These are phyloP conservation scores for Pseudomugil tenellus DNA, from an alignment of 2,797 vertebrate genomes.

Conservation along the genomic window DNA sequence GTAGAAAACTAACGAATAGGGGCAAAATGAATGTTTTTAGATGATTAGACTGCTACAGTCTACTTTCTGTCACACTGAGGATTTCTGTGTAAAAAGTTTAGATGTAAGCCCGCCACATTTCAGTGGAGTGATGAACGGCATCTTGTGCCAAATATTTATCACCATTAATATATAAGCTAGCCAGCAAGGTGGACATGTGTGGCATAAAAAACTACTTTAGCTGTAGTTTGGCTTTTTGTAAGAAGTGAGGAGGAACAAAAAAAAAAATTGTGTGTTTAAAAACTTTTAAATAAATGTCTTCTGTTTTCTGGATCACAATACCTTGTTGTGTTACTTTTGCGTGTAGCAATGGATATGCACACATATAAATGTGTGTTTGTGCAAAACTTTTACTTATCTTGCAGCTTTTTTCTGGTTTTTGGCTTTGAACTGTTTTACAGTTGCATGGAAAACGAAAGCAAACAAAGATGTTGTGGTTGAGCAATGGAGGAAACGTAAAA, in stretches of 20 bases:
- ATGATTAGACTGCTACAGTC: background rate
- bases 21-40: background rate
- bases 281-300: background rate
- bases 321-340: background rate
- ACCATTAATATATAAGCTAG: background rate
- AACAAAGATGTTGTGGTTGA: constrained; percentile 23
- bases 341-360: background rate
- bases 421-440: constrained; percentile 3
- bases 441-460: constrained; percentile 2
- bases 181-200: background rate
- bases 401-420: background rate
- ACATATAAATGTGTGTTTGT: background rate
- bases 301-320: background rate
- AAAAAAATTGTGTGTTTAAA: background rate
- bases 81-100: background rate
- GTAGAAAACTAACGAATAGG: too few species aligned
- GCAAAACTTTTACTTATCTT: constrained; percentile 11
- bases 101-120: background rate
- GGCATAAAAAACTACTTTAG: background rate
- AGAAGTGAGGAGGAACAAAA: background rate
- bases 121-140: background rate
- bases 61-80: too few species aligned
- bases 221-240: background rate
- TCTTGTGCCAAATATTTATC: background rate
- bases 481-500: constrained; percentile 14